Percentiles rank a stretch among this genome's conserved stretches.
These are phyloP conservation scores for Drosophila sturtevanti DNA, from an alignment of 1,140 invertebrate genomes.

Conservation along the genomic window DNA sequence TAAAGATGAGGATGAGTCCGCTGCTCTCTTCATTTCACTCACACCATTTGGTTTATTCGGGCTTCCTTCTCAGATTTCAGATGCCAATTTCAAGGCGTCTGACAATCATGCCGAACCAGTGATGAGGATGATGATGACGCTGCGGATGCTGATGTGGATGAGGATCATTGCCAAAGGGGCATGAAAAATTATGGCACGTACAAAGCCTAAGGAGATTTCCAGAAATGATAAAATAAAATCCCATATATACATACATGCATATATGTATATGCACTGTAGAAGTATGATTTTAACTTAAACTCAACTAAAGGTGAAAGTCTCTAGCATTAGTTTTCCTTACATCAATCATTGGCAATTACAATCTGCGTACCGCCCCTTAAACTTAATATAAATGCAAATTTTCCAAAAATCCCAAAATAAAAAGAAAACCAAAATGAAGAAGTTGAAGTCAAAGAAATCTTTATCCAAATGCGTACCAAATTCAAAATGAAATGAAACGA, in stretches of 20 bases:
- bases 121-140: slow-evolving; percentile 1
- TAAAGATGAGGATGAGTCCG: slow-evolving; percentile 46
- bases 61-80: slow-evolving; percentile 60
- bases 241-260: slow-evolving; percentile 13
- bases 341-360: slow-evolving; percentile 60
- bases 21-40: slow-evolving; percentile 14
- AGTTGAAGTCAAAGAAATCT: slow-evolving; percentile 22
- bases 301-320: slow-evolving; percentile 4
- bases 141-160: slow-evolving; percentile 38
- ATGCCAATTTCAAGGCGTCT: slow-evolving; percentile 71
- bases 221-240: slow-evolving; percentile 58
- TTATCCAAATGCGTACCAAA: slow-evolving; percentile 64
- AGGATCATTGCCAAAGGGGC: slow-evolving; percentile 61
- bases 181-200: slow-evolving; percentile 74
- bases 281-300: slow-evolving; percentile 8
- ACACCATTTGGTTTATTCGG: not conserved
- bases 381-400: slow-evolving; percentile 80
- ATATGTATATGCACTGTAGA: slow-evolving; percentile 1
- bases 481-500: slow-evolving; percentile 78
- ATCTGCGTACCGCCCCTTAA: slow-evolving; percentile 30
- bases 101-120: slow-evolving; percentile 23
- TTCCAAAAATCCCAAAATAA: slow-evolving; percentile 49
- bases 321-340: slow-evolving; percentile 24
- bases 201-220: slow-evolving; percentile 48
- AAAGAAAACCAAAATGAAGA: slow-evolving; percentile 7